phyloP scores from a whole-genome alignment of 2,113 vertebrate genomes.

The Gymnogyps californianus region DNA sequence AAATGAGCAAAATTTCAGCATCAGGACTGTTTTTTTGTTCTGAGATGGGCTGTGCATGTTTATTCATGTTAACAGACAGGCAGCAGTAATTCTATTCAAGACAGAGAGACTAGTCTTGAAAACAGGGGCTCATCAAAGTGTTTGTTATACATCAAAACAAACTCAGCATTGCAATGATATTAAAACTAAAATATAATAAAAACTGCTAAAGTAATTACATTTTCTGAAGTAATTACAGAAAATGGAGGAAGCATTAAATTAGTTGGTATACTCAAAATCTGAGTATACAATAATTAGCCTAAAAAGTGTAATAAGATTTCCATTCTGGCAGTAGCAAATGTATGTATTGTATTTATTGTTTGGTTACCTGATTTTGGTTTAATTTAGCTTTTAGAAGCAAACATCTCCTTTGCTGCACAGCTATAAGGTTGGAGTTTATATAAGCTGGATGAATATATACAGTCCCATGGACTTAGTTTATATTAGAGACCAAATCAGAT shows the following conservation, averaged over 20 bases:
- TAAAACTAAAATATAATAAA: slow-evolving; percentile 5
- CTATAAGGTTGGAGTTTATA: neutral
- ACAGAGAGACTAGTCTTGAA: neutral
- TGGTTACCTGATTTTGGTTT: neutral
- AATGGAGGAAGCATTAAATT: neutral
- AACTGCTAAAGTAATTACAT: neutral
- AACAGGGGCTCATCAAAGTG: slow-evolving; percentile 15
- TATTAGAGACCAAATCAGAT: neutral
- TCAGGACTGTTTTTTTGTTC: neutral
- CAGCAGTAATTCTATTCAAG: slow-evolving; percentile 10
- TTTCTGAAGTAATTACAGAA: neutral
- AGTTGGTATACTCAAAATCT: neutral
- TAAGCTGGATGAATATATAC: neutral
- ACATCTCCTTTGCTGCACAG: neutral
- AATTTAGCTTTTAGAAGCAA: neutral
- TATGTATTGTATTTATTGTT: neutral
- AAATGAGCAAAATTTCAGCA: slow-evolving; percentile 9
- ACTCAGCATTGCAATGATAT: neutral
- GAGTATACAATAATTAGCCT: neutral
- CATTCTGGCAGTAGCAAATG: neutral
- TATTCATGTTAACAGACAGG: slow-evolving; percentile 23
- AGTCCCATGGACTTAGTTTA: neutral
- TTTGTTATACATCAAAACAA: neutral
- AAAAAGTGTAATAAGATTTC: neutral
- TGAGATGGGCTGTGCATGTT: neutral